Evolutionary conservation across 2,888 invertebrate species (phyloP).

Genomic region (Coleophora flavipennella): DNA sequence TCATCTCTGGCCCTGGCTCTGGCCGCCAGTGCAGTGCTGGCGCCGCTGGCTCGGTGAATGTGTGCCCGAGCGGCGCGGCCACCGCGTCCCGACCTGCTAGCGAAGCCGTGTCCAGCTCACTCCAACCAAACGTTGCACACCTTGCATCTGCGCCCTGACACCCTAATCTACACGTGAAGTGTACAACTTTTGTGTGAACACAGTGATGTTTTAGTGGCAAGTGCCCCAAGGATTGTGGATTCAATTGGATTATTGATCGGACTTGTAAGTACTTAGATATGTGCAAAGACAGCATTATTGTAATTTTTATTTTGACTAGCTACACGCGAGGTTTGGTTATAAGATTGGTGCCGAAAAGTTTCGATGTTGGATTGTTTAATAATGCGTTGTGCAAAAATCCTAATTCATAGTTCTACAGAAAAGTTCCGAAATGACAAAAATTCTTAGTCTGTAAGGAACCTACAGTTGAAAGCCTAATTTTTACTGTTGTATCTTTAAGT

Average conservation of each 20-base stretch:
- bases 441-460: constrained; percentile 38
- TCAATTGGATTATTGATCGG: constrained; percentile 16
- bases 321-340: constrained; percentile 11
- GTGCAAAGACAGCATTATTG: constrained; percentile 1
- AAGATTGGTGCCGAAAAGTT: constrained; percentile 18
- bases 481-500: constrained; percentile 47
- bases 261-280: constrained; percentile 28
- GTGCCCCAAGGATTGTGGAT: constrained; percentile 29
- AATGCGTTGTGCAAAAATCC: constrained; percentile 30
- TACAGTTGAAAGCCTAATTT: constrained; percentile 52
- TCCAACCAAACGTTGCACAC: constrained; percentile 37
- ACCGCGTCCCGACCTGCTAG: constrained; percentile 55
- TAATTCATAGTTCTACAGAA: constrained; percentile 23
- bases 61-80: constrained; percentile 59
- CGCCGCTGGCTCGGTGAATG: constrained; percentile 70
- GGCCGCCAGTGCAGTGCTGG: constrained; percentile 60
- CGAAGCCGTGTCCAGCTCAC: constrained; percentile 58
- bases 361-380: constrained; percentile 10
- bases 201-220: constrained; percentile 7
- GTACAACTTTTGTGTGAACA: constrained; percentile 14
- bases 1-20: constrained; percentile 59
- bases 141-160: constrained; percentile 56
- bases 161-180: constrained; percentile 59
- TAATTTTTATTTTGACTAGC: background rate
- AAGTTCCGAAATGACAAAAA: constrained; percentile 31